Evolutionary conservation across 2,113 vertebrate species (phyloP), one percentile per base, ranked within the genome.

Genomic region (Tinamus guttatus): DNA sequence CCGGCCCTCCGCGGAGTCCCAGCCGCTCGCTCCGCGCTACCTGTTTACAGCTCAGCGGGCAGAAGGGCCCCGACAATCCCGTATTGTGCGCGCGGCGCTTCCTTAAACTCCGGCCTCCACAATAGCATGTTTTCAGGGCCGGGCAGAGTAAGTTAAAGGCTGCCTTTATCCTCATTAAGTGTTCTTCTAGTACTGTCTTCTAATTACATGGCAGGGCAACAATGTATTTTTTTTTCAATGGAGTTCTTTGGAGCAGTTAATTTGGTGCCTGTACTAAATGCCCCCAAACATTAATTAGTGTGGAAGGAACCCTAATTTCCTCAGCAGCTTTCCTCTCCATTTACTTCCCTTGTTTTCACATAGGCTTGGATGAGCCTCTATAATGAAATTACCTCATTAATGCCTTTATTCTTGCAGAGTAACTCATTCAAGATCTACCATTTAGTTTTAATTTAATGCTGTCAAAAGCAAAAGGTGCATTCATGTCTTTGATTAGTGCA

Each of bases 341-440:
- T 98, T 98, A 98, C 97, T 97, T 96, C 97, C 97, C 98, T 97
- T 97, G 93, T 98, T 98, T 98, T 98, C 98, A 97, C 98, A 98
- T 97, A 98, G 97, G 98, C 97, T 98, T 98, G 98, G 98, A 98
- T 98, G 98, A 98, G 98, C 97, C 97, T 97, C 96, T 93, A 97
- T 99, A 99, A 99, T 99, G 99, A 99, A 99, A 99, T 99, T 99
- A 99, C 98, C 98, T 99, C 98, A 99, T 99, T 99, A 99, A 98
- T 98, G 98, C 96, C 97, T 99, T 99, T 98, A 98, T 99, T 97
- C 97, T 98, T 95, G 96, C 98, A 97, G 98, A 99, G 98, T 98
- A 98, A 99, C 98, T 98, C 98, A 98, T 98, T 99, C 98, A 99
- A 98, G 98, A 97, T 97, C 98, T 94, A 98, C 98, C 98, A 98